A percentile compares a stretch with the other conserved stretches of the same genome.
phyloP scores from a whole-genome alignment of 1,140 invertebrate genomes.

The Panulirus ornatus region DNA sequence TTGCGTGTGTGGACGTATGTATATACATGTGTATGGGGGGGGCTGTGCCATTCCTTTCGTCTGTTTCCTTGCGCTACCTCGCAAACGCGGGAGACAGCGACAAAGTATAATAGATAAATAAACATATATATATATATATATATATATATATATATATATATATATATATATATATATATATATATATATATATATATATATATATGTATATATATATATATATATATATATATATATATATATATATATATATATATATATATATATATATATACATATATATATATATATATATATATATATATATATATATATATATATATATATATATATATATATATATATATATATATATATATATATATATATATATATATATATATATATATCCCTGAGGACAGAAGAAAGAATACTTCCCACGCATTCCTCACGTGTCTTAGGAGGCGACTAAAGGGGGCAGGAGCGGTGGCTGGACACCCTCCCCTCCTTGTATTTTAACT shows the following conservation, averaged over 20 bases:
- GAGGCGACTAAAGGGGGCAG: too few species aligned
- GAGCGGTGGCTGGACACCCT: too few species aligned
- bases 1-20: too few species aligned
- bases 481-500: too few species aligned
- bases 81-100: too few species aligned
- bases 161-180: slow-evolving; percentile 14
- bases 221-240: slow-evolving; percentile 14
- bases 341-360: slow-evolving; percentile 14
- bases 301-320: slow-evolving; percentile 14
- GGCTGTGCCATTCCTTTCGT: neutral
- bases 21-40: too few species aligned
- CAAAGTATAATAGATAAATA: too few species aligned
- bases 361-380: slow-evolving; percentile 14
- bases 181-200: slow-evolving; percentile 14
- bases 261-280: slow-evolving; percentile 6
- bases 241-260: slow-evolving; percentile 14
- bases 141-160: slow-evolving; percentile 14
- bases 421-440: too few species aligned
- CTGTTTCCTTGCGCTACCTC: neutral
- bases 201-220: slow-evolving; percentile 13
- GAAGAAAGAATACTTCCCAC: too few species aligned
- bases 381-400: too few species aligned
- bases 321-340: slow-evolving; percentile 14
- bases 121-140: slow-evolving; percentile 10
- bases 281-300: slow-evolving; percentile 14